Base-by-base conservation (phyloP, 1,140 invertebrate species). In the Hypsibius dujardini region DNA sequence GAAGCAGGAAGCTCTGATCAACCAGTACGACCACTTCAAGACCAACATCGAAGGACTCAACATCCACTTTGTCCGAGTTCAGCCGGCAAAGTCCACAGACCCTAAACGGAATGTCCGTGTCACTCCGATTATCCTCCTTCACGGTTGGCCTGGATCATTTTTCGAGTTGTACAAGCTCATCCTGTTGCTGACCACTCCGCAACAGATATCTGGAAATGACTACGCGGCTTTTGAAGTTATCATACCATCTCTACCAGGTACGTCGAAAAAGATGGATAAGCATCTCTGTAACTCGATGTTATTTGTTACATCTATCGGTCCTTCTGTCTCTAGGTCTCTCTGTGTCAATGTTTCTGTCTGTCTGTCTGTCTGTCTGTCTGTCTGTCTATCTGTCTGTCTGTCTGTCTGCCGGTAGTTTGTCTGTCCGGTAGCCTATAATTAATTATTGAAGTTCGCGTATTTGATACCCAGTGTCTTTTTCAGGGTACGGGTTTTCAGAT, bases 71-170 rank as follows among this genome's bases (percentile, higher is more conserved):
- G 59, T 76, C 2, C 75, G 76, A 76, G 81, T 0, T 81, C 84
- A 76, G 75, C 83, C 84, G 7, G 87, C 72, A n/a, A 73, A 42
- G 40, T 69, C 71, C 42, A 75, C 72, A 71, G 71, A 1, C n/a
- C 28, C 28, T 28, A 28, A 28, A 28, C 28, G 28, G 71, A 76
- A 47, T 46, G 12, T 75, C 0, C 74, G 73, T 67, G 71, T 85
- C 0, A 73, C 87, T 1, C 88, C 88, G 0, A 60, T 92, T 42
- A 75, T 94, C 0, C 45, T 95, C 1, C 75, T 90, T 1, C 90
- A 95, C 76, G 91, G 92, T 15, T 95, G 91, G 92, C 92, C 92
- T 1, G 90, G 90, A 1, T 89, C 88, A 0, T 82, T 93, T 1
- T 81, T 87, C 7, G 90, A 94, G 78, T 93, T 92, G 77, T 87